Conservation (phyloP, 2,888 invertebrate genomes). For the Torymus aiolomorphi region DNA sequence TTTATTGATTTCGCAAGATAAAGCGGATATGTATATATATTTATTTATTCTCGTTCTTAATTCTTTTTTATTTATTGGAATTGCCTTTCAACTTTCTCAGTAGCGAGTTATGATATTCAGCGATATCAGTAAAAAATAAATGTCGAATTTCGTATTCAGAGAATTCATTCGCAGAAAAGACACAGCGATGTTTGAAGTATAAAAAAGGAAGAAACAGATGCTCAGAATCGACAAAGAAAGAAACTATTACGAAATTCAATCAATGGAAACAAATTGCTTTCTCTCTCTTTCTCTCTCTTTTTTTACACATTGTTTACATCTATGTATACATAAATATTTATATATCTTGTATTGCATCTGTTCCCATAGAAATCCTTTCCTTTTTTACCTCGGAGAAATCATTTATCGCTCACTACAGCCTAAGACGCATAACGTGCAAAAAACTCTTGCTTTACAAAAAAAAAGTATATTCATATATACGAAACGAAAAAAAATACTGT, state of each 20-base stretch:
- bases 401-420: conserved; percentile 53
- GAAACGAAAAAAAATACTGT: conserved; percentile 57
- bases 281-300: background rate
- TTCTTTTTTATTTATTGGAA: conserved; percentile 45
- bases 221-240: conserved; percentile 32
- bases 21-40: conserved; percentile 49
- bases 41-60: conserved; percentile 17
- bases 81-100: conserved; percentile 31
- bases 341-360: conserved; percentile 55
- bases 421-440: conserved; percentile 51
- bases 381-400: conserved; percentile 54
- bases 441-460: conserved; percentile 52
- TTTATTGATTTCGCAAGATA: conserved; percentile 35
- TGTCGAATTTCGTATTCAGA: conserved; percentile 35
- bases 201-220: conserved; percentile 55
- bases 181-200: conserved; percentile 52
- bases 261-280: conserved; percentile 6
- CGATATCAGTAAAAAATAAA: conserved; percentile 34
- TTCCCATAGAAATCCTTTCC: conserved; percentile 54
- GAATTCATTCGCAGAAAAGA: conserved; percentile 53
- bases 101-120: conserved; percentile 22
- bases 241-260: conserved; percentile 15
- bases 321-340: conserved; percentile 21
- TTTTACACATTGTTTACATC: conserved; percentile 25
- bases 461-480: conserved; percentile 49